Evolutionary conservation across 2,888 invertebrate genomes (phyloP), one percentile per base, ranked within the genome.

Genomic region (Cryptus viduatorius): DNA sequence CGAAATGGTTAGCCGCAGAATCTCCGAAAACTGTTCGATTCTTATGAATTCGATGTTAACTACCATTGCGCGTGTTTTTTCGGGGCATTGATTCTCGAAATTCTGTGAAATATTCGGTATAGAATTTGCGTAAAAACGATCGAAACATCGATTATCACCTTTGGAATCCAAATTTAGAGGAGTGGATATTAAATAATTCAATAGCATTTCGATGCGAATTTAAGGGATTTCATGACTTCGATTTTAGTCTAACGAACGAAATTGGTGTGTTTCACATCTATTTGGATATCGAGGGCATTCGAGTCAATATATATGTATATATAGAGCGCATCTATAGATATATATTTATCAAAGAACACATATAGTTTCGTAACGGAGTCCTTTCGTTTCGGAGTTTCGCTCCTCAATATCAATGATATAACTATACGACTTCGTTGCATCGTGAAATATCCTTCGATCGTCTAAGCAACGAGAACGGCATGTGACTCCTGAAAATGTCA

Each of bases 401-500:
- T 31, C 29, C 29, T 29, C 31, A 29, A 53, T 19, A 53, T 19
- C 53, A 8, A 24, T 0, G 61, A 61, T 61, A 61, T 61, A 61
- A 61, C 0, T n/a, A 29, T n/a, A 16, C 53, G 53, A 8, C 53
- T 16, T 53, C 61, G 7, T 46, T 5, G 64, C 50, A 64, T 12
- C 31, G 19, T 8, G 65, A 65, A 61, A 46, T 50, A n/a, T n/a
- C 24, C 44, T 56, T 64, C 73, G 29, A 16, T 44, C 48, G 31
- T 31, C 64, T 48, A 56, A 64, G 48, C 19, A 44, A 1, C 31
- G 8, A n/a, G 8, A n/a, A 48, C 24, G n/a, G 50, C 65, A 77
- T 68, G 65, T 69, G 71, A 48, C 64, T 42, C 53, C 53, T 46
- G 50, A 78, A 72, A 82, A 84, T 79, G 82, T 86, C 89, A 83